Percentiles rank a stretch among this genome's conserved stretches.
phyloP scores from a whole-genome alignment of 2,888 invertebrate genomes.

The Chrysolina oricalcia region DNA sequence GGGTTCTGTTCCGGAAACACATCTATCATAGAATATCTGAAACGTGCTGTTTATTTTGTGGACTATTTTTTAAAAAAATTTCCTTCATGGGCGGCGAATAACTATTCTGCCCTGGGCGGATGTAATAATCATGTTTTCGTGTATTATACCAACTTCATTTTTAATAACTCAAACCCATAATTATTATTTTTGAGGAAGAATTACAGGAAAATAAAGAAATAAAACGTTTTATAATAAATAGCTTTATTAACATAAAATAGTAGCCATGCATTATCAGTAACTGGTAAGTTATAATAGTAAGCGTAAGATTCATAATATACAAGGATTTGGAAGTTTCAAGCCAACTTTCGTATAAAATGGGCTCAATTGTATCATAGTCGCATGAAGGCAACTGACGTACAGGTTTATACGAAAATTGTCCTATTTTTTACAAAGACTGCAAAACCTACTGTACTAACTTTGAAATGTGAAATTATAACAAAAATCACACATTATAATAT shows the following conservation, averaged over 20 bases:
- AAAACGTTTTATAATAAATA: constrained; percentile 60
- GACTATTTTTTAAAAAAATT: too few relatives aligned
- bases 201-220: background rate
- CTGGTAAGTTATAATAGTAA: constrained; percentile 63
- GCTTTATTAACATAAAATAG: constrained; percentile 50
- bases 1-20: too few relatives aligned
- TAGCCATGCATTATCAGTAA: constrained; percentile 45
- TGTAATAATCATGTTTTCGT: too few relatives aligned
- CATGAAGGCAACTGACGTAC: constrained; percentile 51
- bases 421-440: constrained; percentile 43
- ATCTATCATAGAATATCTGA: too few relatives aligned
- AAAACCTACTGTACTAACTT: constrained; percentile 44
- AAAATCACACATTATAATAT: constrained; percentile 10
- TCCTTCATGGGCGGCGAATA: too few relatives aligned
- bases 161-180: too few relatives aligned
- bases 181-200: too few relatives aligned
- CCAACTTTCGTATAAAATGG: constrained; percentile 59
- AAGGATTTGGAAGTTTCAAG: constrained; percentile 52
- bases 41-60: too few relatives aligned
- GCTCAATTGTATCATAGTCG: constrained; percentile 57
- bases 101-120: too few relatives aligned
- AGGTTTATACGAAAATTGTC: constrained; percentile 55
- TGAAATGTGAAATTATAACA: constrained; percentile 31
- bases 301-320: constrained; percentile 67
- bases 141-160: too few relatives aligned